Percentiles rank a stretch among this genome's conserved stretches.
Conservation (phyloP, 2,888 invertebrate genomes). For the Hecatera dysodea region DNA sequence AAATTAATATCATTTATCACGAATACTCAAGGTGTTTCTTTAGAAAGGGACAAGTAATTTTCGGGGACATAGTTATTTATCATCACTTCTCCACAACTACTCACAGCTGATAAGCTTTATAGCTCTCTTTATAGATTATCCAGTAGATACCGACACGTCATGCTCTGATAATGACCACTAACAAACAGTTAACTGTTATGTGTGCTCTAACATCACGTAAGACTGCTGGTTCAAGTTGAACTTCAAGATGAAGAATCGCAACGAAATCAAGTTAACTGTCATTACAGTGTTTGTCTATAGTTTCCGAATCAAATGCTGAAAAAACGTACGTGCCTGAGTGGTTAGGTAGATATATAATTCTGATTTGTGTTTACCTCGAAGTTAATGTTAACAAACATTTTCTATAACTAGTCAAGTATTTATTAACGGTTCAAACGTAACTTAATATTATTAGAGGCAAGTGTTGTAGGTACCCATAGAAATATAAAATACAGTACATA, state of each 20-base stretch:
- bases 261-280: neutral
- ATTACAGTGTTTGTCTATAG: neutral
- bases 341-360: neutral
- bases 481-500: too few relatives aligned
- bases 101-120: slow-evolving; percentile 1
- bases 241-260: neutral
- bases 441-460: neutral
- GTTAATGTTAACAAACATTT: neutral
- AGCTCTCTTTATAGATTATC: neutral
- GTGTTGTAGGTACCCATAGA: too few relatives aligned
- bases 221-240: neutral
- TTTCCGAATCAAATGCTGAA: neutral
- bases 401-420: neutral
- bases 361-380: neutral
- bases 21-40: neutral
- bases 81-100: neutral
- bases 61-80: neutral
- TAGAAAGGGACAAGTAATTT: neutral
- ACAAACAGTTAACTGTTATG: slow-evolving; percentile 26
- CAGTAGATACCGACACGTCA: slow-evolving; percentile 13
- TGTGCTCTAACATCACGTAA: slow-evolving; percentile 15
- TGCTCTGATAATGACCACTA: slow-evolving; percentile 36
- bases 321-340: neutral
- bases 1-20: too few relatives aligned
- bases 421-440: neutral